Evolutionary conservation across 92 coral and sea anemone species (phyloP).

Genomic region (Zoanthus gigantus): DNA sequence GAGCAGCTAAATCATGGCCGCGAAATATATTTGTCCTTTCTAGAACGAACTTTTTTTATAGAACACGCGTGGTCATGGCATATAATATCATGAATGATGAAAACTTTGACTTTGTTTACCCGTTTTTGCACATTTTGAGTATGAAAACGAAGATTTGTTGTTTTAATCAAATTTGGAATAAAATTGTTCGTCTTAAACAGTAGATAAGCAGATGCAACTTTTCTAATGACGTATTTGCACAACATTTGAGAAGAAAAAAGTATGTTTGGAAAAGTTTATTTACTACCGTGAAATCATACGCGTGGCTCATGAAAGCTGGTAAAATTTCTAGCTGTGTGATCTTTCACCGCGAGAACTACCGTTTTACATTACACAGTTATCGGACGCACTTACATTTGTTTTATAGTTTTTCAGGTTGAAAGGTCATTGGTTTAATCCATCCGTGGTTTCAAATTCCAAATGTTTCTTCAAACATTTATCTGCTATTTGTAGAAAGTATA

Average conservation of each 20-base stretch:
- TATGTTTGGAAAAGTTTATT: neutral
- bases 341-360: constrained; percentile 14
- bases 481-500: neutral
- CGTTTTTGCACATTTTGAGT: constrained; percentile 28
- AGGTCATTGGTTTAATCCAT: constrained; percentile 23
- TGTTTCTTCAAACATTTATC: constrained; percentile 3
- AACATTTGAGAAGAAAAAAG: neutral
- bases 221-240: constrained; percentile 12
- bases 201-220: constrained; percentile 7
- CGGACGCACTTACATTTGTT: constrained; percentile 32
- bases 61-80: constrained; percentile 16
- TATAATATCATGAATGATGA: neutral
- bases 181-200: neutral
- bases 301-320: neutral
- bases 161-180: constrained; percentile 10
- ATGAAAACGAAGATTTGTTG: constrained; percentile 38
- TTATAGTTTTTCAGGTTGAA: constrained; percentile 12
- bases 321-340: constrained; percentile 23
- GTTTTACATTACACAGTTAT: constrained; percentile 36
- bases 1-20: neutral
- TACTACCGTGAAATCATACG: neutral
- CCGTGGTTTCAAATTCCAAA: constrained; percentile 8
- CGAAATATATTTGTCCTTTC: neutral
- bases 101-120: constrained; percentile 31
- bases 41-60: neutral